These are phyloP conservation scores for Falco berigora DNA, from an alignment of 2,797 vertebrate genomes.

Conservation along the genomic window DNA sequence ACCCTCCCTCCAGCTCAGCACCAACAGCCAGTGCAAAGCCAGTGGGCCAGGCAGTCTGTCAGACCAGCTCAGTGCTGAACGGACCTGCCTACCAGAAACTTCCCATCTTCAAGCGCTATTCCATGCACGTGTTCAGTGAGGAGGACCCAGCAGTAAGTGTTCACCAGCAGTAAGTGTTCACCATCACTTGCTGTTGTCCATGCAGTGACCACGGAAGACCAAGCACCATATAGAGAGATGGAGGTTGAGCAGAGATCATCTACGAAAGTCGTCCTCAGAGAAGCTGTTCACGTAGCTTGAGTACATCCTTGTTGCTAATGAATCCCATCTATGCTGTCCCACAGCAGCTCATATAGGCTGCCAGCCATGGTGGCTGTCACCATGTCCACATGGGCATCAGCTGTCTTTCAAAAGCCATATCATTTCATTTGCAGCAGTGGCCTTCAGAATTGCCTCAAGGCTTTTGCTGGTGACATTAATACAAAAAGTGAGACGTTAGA, in stretches of 20 bases:
- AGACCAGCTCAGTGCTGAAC: neutral
- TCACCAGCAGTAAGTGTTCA: neutral
- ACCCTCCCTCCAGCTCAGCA: neutral
- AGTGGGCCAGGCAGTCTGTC: neutral
- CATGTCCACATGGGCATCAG: too few species aligned
- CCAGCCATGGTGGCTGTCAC: neutral
- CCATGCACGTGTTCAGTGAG: neutral
- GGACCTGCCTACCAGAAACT: neutral
- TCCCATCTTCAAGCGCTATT: neutral
- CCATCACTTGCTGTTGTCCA: neutral
- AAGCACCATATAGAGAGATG: too few species aligned
- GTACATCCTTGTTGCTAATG: neutral
- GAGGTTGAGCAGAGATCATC: neutral
- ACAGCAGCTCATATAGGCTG: neutral
- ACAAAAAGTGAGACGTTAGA: neutral
- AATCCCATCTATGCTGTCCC: neutral
- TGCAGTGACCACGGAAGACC: neutral
- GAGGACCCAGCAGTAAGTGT: neutral
- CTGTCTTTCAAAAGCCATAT: neutral
- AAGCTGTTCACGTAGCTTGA: neutral
- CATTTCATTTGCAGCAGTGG: neutral
- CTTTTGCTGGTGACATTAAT: neutral
- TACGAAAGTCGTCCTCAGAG: neutral
- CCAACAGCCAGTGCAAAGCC: neutral
- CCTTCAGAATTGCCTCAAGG: neutral